Evolutionary conservation across 2,888 invertebrate genomes (phyloP).

Genomic region (Apamea crenata): DNA sequence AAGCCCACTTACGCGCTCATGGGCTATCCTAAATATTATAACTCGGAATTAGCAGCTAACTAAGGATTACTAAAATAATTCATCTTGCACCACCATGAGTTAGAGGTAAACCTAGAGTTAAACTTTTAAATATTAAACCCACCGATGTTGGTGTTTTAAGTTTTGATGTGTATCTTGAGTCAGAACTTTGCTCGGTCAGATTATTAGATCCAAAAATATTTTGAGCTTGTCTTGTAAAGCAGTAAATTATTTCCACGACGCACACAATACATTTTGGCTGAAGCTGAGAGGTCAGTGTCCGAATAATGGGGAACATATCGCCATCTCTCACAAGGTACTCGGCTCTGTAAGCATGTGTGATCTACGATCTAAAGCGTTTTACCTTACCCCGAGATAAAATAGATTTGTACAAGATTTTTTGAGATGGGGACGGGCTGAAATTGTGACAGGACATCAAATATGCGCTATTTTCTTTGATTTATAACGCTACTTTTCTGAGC

Average conservation of each 20-base stretch:
- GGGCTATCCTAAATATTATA: not conserved
- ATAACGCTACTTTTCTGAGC: not conserved
- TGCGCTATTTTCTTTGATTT: not conserved
- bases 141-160: not conserved
- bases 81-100: not conserved
- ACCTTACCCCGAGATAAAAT: not conserved
- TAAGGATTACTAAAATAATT: not conserved
- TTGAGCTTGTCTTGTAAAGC: not conserved
- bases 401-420: not conserved
- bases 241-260: not conserved
- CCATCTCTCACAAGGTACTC: slow-evolving; percentile 29
- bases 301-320: slow-evolving; percentile 7
- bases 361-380: slow-evolving; percentile 9
- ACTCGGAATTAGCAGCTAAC: not conserved
- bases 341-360: slow-evolving; percentile 23
- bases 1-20: not conserved
- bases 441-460: not conserved
- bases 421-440: not conserved
- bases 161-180: not conserved
- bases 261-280: not conserved
- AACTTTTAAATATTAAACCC: not conserved
- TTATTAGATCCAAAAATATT: not conserved
- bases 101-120: not conserved
- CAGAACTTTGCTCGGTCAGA: too few species aligned
- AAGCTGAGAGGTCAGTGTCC: slow-evolving; percentile 3